These are phyloP conservation scores for Lepisosteus oculatus DNA, from an alignment of 2,113 vertebrate genomes.

Conservation along the genomic window DNA sequence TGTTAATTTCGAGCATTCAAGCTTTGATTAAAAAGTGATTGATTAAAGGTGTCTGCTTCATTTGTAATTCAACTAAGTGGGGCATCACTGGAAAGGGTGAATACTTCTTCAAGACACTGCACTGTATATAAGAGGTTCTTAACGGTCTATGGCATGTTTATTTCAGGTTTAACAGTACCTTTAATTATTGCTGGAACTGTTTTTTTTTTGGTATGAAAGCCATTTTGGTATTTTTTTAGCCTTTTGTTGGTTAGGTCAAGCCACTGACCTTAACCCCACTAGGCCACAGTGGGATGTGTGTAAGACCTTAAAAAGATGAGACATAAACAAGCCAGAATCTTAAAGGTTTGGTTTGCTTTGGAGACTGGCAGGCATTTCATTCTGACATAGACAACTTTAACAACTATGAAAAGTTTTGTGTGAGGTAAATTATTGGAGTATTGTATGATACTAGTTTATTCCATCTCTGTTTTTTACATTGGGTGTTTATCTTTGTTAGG, in stretches of 20 bases:
- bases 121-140: too few species aligned
- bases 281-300: conserved; percentile 24
- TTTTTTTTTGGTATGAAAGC: neutral
- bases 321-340: conserved; percentile 29
- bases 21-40: too few species aligned
- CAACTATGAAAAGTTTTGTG: neutral
- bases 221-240: neutral
- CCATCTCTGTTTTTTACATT: neutral
- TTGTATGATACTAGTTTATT: neutral
- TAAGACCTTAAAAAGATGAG: conserved; percentile 22
- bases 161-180: too few species aligned
- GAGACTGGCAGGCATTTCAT: conserved; percentile 24
- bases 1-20: too few species aligned
- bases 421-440: neutral
- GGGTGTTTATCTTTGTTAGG: neutral
- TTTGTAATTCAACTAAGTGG: too few species aligned
- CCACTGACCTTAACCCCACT: conserved; percentile 21
- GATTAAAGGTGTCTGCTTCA: too few species aligned
- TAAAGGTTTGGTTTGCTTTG: conserved; percentile 32
- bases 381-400: conserved; percentile 29
- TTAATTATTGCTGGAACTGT: neutral
- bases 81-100: too few species aligned
- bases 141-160: too few species aligned
- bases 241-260: neutral
- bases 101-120: too few species aligned